A percentile compares a stretch with the other conserved stretches of the same genome.
phyloP scores from a whole-genome alignment of 2,888 invertebrate genomes.

The Anticlea derivata region DNA sequence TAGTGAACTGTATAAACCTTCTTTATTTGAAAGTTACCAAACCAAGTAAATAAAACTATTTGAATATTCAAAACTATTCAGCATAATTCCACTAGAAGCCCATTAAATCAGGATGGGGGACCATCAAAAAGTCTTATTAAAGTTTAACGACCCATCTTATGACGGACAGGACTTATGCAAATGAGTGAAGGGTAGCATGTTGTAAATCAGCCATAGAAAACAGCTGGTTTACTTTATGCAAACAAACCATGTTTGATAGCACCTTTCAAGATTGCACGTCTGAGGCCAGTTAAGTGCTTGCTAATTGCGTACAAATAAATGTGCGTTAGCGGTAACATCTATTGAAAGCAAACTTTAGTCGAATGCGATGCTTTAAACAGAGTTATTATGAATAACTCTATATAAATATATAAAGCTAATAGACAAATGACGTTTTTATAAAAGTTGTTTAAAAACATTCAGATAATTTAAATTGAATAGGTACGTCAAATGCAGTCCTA shows the following conservation, averaged over 20 bases:
- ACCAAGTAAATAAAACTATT: conserved; percentile 21
- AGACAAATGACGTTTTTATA: no score
- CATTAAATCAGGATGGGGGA: conserved; percentile 60
- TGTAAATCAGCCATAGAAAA: conserved; percentile 33
- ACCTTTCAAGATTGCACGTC: no score
- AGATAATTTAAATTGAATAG: no score
- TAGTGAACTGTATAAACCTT: background rate
- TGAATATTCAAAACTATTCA: conserved; percentile 41
- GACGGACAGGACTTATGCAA: conserved; percentile 76
- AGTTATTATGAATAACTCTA: no score
- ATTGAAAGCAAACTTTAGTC: no score
- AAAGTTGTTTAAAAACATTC: no score
- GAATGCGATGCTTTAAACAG: no score
- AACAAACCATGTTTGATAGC: background rate
- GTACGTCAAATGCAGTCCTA: no score
- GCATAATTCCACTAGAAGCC: conserved; percentile 51
- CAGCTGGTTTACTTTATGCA: conserved; percentile 5
- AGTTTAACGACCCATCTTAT: conserved; percentile 73
- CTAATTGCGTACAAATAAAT: no score
- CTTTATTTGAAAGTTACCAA: conserved; percentile 12
- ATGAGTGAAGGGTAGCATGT: conserved; percentile 68
- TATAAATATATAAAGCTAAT: no score
- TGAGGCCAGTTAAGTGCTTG: no score
- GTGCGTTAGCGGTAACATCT: no score
- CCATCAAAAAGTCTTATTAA: conserved; percentile 69